Percentiles rank a stretch among this genome's conserved stretches.
phyloP scores from a whole-genome alignment of 2,797 vertebrate genomes.

The Melanitta fusca region DNA sequence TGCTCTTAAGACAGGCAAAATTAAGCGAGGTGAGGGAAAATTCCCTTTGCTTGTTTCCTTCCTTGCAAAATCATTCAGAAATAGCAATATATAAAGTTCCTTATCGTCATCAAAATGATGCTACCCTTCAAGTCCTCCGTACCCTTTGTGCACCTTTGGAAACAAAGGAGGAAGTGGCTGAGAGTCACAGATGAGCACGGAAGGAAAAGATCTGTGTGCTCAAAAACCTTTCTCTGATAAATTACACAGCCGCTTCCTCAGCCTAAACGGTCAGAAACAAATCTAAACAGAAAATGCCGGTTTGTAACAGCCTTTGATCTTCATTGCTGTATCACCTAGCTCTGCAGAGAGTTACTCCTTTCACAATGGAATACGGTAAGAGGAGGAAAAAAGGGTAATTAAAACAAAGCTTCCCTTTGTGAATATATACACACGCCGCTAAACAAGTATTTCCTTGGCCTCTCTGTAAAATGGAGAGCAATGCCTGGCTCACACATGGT shows the following conservation, averaged over 20 bases:
- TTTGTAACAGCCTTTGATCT: background rate
- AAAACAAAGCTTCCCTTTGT: background rate
- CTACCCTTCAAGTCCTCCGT: background rate
- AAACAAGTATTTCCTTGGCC: background rate
- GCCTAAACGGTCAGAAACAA: background rate
- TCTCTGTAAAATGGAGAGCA: background rate
- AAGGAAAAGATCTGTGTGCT: background rate
- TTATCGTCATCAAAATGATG: background rate
- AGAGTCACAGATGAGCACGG: background rate
- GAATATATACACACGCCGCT: background rate
- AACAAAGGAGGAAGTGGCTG: background rate
- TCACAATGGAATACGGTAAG: background rate
- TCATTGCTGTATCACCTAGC: background rate
- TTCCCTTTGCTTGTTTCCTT: background rate
- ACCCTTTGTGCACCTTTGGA: background rate
- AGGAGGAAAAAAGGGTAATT: background rate
- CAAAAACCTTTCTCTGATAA: background rate
- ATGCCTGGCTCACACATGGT: background rate
- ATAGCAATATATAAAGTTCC: background rate
- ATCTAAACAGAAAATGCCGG: background rate
- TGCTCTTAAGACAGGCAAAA: background rate
- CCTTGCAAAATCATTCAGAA: background rate
- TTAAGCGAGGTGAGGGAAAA: background rate
- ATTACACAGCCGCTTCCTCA: background rate
- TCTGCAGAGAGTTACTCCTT: background rate